A percentile compares a stretch with the other conserved stretches of the same genome.
These are phyloP conservation scores for Trissoscelio sp. DNA, from an alignment of 2,888 invertebrate genomes.

Conservation along the genomic window DNA sequence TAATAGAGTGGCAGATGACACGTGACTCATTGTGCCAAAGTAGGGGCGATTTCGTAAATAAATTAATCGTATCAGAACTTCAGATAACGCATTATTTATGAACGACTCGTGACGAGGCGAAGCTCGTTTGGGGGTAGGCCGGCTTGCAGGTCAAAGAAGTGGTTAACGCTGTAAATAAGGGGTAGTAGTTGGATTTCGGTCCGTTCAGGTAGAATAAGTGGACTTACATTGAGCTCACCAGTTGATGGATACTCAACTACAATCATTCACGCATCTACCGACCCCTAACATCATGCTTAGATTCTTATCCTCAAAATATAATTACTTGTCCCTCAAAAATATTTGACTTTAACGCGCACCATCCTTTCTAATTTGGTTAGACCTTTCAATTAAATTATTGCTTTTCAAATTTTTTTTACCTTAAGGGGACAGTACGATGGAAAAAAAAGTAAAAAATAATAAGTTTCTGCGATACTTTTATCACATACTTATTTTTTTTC, in stretches of 20 bases:
- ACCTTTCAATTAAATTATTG: not conserved
- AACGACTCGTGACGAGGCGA: slow-evolving; percentile 77
- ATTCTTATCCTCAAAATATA: slow-evolving; percentile 43
- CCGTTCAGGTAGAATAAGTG: slow-evolving; percentile 78
- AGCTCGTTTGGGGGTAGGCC: slow-evolving; percentile 65
- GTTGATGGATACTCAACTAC: slow-evolving; percentile 44
- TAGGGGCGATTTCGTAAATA: slow-evolving; percentile 79
- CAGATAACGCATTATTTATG: slow-evolving; percentile 77
- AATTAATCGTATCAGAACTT: slow-evolving; percentile 80
- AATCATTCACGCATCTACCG: slow-evolving; percentile 48
- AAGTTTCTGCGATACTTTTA: too few relatives aligned
- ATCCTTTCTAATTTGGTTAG: too few relatives aligned
- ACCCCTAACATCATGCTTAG: slow-evolving; percentile 17
- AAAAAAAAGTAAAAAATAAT: too few relatives aligned
- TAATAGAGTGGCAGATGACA: slow-evolving; percentile 82
- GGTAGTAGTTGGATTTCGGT: slow-evolving; percentile 55
- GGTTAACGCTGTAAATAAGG: slow-evolving; percentile 72
- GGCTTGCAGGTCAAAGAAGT: slow-evolving; percentile 71
- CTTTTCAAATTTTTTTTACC: too few relatives aligned
- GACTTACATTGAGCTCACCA: slow-evolving; percentile 69
- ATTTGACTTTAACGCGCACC: slow-evolving; percentile 24
- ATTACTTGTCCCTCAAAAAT: slow-evolving; percentile 35
- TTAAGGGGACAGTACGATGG: too few relatives aligned
- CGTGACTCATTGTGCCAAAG: slow-evolving; percentile 79
- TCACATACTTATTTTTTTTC: too few relatives aligned